Evolutionary conservation across 2,797 vertebrate species (phyloP), one percentile per base, ranked within the genome.

Genomic region (Carapus acus): DNA sequence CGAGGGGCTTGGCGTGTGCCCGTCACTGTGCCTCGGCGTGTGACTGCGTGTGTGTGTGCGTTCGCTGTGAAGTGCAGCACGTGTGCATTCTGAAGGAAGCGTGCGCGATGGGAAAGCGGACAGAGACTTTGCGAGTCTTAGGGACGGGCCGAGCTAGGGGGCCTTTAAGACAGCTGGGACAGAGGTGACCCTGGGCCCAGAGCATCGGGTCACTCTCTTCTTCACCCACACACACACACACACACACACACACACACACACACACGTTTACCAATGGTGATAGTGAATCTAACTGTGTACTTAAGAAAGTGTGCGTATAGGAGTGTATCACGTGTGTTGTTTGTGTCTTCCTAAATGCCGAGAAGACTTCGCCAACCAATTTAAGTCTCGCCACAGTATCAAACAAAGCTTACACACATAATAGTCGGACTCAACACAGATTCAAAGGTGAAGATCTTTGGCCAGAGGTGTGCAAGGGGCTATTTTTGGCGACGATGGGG

Each of bases 151-250:
- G 67, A 44, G 64, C 56, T n/a, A 24, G 53, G 52, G 63, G 51
- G 31, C 54, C 54, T 43, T 44, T 21, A 65, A 74, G 83, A 86
- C 86, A 89, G 84, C 87, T 88, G 87, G 73, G 73, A 75, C 74
- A 80, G 78, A 80, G 85, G 83, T 83, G 78, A 84, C 78, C 76
- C 74, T 42, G 59, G 47, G 65, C 53, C 43, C 31, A 7, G 16
- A 62, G 67, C 6, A 13, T 9, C 52, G 67, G 57, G 67, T 54
- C 38, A 33, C 50, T 16, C 23, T 7, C 34, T 9, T 6, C 58
- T 37, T 15, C 54, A 21, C 29, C 33, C 48, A 23, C 62, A 36
- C 54, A 16, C 44, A 49, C 34, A n/a, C n/a, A 59, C 69, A 58
- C 38, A 33, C 50, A 21, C 23, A 13, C 34, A 15, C 8, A 61